phyloP scores from a whole-genome alignment of 1,140 invertebrate genomes.

The Trinorchestia longiramus region DNA sequence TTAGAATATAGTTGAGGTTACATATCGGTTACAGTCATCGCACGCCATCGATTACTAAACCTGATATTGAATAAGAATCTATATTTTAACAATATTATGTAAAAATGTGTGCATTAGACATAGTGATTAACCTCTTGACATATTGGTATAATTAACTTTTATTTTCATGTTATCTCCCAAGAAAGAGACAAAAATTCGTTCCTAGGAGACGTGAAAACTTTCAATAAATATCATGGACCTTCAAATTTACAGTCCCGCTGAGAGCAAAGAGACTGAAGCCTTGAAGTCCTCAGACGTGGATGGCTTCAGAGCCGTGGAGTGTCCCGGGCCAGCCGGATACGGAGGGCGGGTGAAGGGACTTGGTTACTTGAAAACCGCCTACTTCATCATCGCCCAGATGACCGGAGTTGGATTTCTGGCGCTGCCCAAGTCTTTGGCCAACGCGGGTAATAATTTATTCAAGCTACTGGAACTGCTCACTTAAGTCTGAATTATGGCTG shows the following conservation, averaged over 20 bases:
- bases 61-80: neutral
- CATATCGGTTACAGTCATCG: neutral
- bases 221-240: neutral
- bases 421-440: slow-evolving; percentile 41
- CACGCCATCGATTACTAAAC: neutral
- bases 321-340: neutral
- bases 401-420: slow-evolving; percentile 60
- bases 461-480: neutral
- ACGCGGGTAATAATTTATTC: slow-evolving; percentile 29
- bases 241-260: slow-evolving; percentile 15
- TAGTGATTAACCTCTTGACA: neutral
- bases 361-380: slow-evolving; percentile 36
- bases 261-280: neutral
- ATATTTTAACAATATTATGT: neutral
- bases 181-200: neutral
- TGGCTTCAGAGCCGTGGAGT: neutral
- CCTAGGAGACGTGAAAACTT: neutral
- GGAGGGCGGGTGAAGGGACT: slow-evolving; percentile 42
- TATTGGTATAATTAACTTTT: neutral
- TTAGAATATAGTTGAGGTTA: no score
- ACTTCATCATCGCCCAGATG: slow-evolving; percentile 60
- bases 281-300: neutral
- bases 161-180: neutral
- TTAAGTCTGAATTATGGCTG: neutral
- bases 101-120: neutral